Conservation (phyloP, 2,113 vertebrate genomes). For the Sigmodon hispidus region DNA sequence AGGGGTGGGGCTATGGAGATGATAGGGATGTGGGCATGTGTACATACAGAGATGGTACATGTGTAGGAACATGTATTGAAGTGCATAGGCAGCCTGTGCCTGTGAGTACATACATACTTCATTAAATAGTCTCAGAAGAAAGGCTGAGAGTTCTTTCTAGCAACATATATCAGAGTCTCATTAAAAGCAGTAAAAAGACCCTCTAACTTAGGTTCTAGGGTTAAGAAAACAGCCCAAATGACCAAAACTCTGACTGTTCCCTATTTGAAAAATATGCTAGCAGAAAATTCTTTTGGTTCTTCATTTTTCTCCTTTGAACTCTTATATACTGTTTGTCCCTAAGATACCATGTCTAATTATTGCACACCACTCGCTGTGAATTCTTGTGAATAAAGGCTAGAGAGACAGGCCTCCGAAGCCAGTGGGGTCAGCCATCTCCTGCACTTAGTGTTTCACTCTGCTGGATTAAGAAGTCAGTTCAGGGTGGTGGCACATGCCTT, state of each 20-base stretch:
- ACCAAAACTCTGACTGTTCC: neutral
- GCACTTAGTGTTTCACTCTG: neutral
- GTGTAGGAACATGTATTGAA: too few relatives aligned
- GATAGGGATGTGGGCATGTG: neutral
- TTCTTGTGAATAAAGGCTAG: neutral
- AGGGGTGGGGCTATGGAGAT: neutral
- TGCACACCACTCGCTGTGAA: neutral
- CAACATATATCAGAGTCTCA: slow-evolving; percentile 28
- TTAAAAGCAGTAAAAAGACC: slow-evolving; percentile 20
- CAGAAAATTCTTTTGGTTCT: slow-evolving; percentile 2
- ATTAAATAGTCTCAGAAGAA: slow-evolving; percentile 17
- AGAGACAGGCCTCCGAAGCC: neutral
- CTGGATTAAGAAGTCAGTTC: neutral
- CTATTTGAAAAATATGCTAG: neutral
- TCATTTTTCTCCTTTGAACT: neutral
- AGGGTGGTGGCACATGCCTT: too few relatives aligned
- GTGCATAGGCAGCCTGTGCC: neutral
- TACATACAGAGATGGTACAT: neutral
- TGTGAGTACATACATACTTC: neutral
- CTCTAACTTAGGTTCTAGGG: neutral
- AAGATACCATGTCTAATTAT: neutral
- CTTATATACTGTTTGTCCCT: slow-evolving; percentile 11
- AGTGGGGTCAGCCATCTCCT: neutral
- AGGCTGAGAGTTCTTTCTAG: neutral
- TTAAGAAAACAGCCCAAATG: neutral